A percentile compares a stretch with the other conserved stretches of the same genome.
Evolutionary conservation across 2,113 vertebrate genomes (phyloP).

Genomic region (Rhinopomastus cyanomelas): DNA sequence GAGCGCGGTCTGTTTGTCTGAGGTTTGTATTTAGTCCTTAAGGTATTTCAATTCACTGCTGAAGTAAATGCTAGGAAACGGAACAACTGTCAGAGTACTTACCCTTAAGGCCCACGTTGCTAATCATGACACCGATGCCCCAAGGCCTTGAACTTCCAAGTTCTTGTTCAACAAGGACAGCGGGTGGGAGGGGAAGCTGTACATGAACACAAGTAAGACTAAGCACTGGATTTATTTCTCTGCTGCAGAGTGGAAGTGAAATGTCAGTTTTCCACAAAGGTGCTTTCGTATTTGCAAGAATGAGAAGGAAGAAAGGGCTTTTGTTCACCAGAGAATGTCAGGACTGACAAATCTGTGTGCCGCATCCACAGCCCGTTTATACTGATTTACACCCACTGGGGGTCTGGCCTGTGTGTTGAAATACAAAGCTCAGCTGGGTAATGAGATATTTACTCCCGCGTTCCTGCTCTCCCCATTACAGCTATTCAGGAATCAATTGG

Average conservation of each 20-base stretch:
- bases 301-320: not conserved
- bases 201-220: not conserved
- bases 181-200: not conserved
- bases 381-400: not conserved
- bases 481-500: not conserved
- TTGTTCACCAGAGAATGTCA: not conserved
- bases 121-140: not conserved
- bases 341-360: not conserved
- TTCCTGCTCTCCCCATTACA: not conserved
- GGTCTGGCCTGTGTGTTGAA: not conserved
- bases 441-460: not conserved
- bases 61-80: slow-evolving; percentile 2
- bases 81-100: not conserved
- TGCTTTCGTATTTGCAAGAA: not conserved
- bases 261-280: not conserved
- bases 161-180: slow-evolving; percentile 5
- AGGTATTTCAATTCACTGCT: not conserved
- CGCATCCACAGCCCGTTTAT: not conserved
- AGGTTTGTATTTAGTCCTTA: not conserved
- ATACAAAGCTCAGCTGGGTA: not conserved
- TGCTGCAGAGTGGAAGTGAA: not conserved
- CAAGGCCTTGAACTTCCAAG: not conserved
- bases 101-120: not conserved
- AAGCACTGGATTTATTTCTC: not conserved
- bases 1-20: not conserved